These are phyloP conservation scores for Nycticryphes semicollaris DNA, from an alignment of 2,113 vertebrate species.

Conservation along the genomic window DNA sequence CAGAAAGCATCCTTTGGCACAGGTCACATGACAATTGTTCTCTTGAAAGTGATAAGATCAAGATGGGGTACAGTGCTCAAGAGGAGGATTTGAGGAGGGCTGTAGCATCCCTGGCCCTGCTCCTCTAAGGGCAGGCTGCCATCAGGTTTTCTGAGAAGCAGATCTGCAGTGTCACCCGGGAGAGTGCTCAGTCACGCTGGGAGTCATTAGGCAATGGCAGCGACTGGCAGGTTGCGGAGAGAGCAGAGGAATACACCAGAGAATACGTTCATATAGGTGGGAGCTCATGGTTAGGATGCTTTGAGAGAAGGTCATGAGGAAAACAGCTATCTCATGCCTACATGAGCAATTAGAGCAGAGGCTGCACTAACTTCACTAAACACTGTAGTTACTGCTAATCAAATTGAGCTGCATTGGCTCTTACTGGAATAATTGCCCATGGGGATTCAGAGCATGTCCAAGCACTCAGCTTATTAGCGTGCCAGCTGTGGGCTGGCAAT, in stretches of 20 bases:
- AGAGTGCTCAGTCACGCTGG: rapidly evolving
- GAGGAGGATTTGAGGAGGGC: not conserved
- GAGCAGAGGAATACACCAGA: not conserved
- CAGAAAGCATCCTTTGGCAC: rapidly evolving
- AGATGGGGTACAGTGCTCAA: rapidly evolving
- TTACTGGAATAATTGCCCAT: not conserved
- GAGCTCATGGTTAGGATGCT: not conserved
- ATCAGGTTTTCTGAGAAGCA: not conserved
- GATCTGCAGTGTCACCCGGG: not conserved
- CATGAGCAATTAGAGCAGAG: not conserved
- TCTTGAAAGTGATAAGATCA: rapidly evolving
- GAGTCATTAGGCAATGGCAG: not conserved
- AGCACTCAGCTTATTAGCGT: not conserved
- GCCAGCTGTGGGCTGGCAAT: not conserved
- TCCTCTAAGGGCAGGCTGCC: not conserved
- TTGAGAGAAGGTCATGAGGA: not conserved
- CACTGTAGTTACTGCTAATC: not conserved
- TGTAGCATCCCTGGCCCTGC: not conserved
- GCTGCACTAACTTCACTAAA: not conserved
- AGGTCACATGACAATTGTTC: not conserved
- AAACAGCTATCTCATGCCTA: not conserved
- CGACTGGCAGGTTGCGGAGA: not conserved
- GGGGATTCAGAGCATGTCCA: not conserved
- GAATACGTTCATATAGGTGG: not conserved
- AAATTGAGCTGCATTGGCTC: not conserved